phyloP scores from a whole-genome alignment of 2,888 invertebrate species.

The Nemapogon koenigi region DNA sequence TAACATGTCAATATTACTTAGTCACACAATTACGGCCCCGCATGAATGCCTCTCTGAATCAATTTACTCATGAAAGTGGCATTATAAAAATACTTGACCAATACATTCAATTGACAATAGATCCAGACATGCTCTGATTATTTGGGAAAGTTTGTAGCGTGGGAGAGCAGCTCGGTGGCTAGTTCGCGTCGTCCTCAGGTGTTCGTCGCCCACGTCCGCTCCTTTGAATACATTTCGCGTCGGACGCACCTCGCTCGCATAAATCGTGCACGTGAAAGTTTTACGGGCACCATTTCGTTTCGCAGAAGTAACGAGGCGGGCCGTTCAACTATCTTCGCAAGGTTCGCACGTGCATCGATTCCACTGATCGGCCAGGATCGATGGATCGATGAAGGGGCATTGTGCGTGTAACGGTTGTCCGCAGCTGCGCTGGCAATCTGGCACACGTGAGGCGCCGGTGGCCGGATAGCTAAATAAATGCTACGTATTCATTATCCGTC shows the following conservation, averaged over 20 bases:
- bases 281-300: constrained; percentile 58
- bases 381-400: constrained; percentile 62
- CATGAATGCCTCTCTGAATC: constrained; percentile 37
- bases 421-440: constrained; percentile 47
- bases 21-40: constrained; percentile 46
- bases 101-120: no score
- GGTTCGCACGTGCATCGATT: constrained; percentile 51
- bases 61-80: no score
- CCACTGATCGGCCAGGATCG: constrained; percentile 52
- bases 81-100: no score
- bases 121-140: no score
- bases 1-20: constrained; percentile 36
- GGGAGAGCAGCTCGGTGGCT: no score
- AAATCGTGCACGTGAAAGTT: constrained; percentile 62
- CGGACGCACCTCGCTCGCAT: constrained; percentile 40
- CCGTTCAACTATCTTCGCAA: constrained; percentile 38
- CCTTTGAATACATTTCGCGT: constrained; percentile 55
- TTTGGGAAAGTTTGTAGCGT: no score
- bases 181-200: constrained; percentile 43
- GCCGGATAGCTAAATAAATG: constrained; percentile 64
- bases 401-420: constrained; percentile 63
- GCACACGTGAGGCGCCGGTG: constrained; percentile 58
- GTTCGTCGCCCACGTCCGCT: constrained; percentile 50
- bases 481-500: constrained; percentile 56
- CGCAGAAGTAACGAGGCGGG: constrained; percentile 50